Evolutionary conservation across 2,113 vertebrate genomes (phyloP).

Genomic region (Illadopsis cleaveri): DNA sequence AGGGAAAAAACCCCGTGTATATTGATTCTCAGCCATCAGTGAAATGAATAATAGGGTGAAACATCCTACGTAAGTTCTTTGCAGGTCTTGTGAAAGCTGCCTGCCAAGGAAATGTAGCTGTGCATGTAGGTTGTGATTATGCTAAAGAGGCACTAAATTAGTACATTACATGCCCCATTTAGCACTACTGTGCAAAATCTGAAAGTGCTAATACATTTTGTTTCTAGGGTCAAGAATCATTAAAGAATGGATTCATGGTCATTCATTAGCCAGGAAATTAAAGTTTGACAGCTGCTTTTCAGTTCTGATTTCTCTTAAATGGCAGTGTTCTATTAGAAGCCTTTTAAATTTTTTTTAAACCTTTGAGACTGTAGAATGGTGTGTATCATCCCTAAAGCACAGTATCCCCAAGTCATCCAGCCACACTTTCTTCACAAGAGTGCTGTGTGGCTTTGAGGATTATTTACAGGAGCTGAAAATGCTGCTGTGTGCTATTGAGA

Average conservation of each 20-base stretch:
- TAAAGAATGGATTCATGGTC: constrained; percentile 73
- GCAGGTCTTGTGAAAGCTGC: constrained; percentile 50
- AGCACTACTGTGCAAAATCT: constrained; percentile 75
- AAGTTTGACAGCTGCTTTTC: constrained; percentile 72
- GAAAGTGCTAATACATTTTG: constrained; percentile 80
- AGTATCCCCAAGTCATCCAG: background rate
- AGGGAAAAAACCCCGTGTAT: background rate
- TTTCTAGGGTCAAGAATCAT: constrained; percentile 79
- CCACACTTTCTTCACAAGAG: background rate
- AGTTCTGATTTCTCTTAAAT: constrained; percentile 65
- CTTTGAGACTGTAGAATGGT: background rate
- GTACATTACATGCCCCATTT: constrained; percentile 79
- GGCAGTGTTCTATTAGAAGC: constrained; percentile 21
- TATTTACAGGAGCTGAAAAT: background rate
- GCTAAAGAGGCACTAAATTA: constrained; percentile 80
- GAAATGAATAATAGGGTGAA: constrained; percentile 24
- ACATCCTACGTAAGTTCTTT: constrained; percentile 36
- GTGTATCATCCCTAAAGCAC: background rate
- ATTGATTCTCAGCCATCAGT: constrained; percentile 1
- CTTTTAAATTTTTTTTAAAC: background rate
- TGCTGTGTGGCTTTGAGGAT: background rate
- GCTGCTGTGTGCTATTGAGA: background rate
- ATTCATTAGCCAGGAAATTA: constrained; percentile 76
- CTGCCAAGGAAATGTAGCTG: constrained; percentile 43
- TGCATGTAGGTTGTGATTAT: constrained; percentile 64